Conservation (phyloP, 2,888 invertebrate genomes). For the Yponomeuta evonymella region DNA sequence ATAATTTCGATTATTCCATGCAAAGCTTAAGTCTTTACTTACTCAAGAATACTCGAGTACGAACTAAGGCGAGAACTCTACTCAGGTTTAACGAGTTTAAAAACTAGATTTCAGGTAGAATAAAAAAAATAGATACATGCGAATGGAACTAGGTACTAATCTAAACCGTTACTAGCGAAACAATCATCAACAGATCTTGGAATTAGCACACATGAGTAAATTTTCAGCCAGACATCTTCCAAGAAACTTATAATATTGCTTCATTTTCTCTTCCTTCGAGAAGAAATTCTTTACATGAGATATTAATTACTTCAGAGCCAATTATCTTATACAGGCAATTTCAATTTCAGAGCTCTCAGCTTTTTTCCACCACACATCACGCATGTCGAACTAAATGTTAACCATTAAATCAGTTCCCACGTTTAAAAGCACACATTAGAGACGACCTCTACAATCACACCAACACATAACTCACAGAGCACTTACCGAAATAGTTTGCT, state of each 20-base stretch:
- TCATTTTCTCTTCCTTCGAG: too few relatives aligned
- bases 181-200: too few relatives aligned
- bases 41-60: too few relatives aligned
- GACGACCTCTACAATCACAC: background rate
- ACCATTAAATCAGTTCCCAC: background rate
- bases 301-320: background rate
- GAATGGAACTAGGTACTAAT: too few relatives aligned
- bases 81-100: too few relatives aligned
- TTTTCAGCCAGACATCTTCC: too few relatives aligned
- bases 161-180: too few relatives aligned
- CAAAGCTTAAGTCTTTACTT: background rate
- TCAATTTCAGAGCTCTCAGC: background rate
- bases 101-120: too few relatives aligned
- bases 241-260: too few relatives aligned
- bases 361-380: background rate
- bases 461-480: background rate
- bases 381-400: background rate
- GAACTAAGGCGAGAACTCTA: background rate
- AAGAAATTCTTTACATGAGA: too few relatives aligned
- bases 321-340: background rate
- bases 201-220: too few relatives aligned
- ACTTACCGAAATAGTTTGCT: background rate
- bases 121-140: too few relatives aligned
- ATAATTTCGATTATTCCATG: background rate
- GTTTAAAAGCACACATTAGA: conserved; percentile 1